Conservation (phyloP, 2,113 vertebrate species). For the Laticauda laticaudata region DNA sequence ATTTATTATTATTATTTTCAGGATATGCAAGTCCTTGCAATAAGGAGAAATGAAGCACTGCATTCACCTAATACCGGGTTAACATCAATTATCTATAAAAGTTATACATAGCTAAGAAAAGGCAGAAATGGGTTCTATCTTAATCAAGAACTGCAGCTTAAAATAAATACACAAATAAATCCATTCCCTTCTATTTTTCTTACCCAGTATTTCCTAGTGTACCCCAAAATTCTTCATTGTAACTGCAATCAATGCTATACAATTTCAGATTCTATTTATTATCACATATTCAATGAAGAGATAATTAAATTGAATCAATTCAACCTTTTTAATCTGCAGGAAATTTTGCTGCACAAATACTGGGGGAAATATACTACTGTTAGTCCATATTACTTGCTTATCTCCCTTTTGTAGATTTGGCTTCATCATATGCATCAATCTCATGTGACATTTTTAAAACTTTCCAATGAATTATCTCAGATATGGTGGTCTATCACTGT, state of each 20-base stretch:
- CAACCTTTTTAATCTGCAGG: background rate
- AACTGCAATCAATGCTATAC: constrained; percentile 6
- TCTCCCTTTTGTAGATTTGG: background rate
- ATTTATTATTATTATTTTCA: background rate
- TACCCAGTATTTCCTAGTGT: background rate
- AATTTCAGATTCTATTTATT: background rate
- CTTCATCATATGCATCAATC: background rate
- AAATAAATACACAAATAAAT: background rate
- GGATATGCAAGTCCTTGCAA: background rate
- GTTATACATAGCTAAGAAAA: background rate
- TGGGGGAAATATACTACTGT: background rate
- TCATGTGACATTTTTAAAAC: background rate
- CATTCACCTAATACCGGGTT: background rate
- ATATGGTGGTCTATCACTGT: background rate
- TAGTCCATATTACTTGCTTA: background rate
- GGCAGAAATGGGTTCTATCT: background rate
- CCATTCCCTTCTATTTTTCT: background rate
- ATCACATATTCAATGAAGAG: constrained; percentile 2
- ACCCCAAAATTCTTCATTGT: background rate
- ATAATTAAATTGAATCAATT: constrained; percentile 9
- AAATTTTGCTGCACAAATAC: background rate
- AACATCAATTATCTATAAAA: background rate
- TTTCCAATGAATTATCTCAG: background rate
- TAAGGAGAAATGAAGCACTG: background rate
- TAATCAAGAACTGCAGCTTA: background rate